Evolutionary conservation across 2,888 invertebrate species (phyloP), one percentile per base, ranked within the genome.

Genomic region (Euclidia mi): DNA sequence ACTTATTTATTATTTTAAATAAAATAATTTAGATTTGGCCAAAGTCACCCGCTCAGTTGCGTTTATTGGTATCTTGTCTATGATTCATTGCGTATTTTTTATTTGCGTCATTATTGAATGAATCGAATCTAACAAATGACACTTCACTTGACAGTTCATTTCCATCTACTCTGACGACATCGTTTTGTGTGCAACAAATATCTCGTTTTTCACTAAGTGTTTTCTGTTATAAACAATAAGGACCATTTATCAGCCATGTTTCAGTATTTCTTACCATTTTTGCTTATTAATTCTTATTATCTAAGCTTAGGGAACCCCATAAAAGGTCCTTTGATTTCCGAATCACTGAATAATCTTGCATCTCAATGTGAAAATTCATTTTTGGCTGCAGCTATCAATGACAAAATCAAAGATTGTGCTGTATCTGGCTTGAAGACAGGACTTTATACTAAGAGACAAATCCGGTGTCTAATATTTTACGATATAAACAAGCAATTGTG

Each of bases 401-500:
- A 53, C n/a, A 78, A 84, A 65, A 50, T 81, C 20, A 34, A 70
- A 6, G 76, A 82, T 28, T 94, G 93, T 63, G 73, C 82, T 32
- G 63, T 80, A n/a, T 52, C 66, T 11, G 62, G 15, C 73, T 82
- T n/a, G n/a, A n/a, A n/a, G n/a, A n/a, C n/a, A n/a, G n/a, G n/a
- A 11, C 78, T 76, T 2, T 78, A 81, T 35, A 71, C 65, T 15
- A 78, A 81, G 49, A 78, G 73, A 41, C 81, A 88, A 58, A 76
- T 89, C 12, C 82, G 86, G 65, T 94, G 94, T 71, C 76, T 90
- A 60, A 82, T 92, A 66, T 93, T 91, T 66, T 92, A 87, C 55
- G 93, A 94, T 41, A 92, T 93, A 65, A 92, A 84, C 67, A 79
- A 44, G 51, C 90, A 88, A 57, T 77, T 94, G 4, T 94, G 93